These are phyloP conservation scores for Bos javanicus DNA, from an alignment of 2,113 vertebrate species.

Conservation along the genomic window DNA sequence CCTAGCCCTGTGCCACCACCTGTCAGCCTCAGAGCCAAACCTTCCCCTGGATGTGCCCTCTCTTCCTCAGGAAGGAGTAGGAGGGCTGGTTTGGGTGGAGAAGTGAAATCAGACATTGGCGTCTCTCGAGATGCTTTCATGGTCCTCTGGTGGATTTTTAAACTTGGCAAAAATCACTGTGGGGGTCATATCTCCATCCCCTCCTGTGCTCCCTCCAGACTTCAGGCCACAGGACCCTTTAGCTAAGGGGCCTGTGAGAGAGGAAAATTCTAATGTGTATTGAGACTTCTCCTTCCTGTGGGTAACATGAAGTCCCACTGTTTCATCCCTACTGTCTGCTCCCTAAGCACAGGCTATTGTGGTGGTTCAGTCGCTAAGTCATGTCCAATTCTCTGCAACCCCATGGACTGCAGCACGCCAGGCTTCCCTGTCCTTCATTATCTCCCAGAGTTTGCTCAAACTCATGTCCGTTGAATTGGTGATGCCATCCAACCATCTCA, in stretches of 20 bases:
- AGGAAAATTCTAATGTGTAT: background rate
- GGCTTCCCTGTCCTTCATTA: background rate
- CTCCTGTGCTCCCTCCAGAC: background rate
- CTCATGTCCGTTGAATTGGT: background rate
- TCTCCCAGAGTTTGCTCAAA: background rate
- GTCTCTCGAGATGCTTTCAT: background rate
- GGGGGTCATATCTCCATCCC: background rate
- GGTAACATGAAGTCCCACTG: background rate
- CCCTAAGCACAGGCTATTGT: background rate
- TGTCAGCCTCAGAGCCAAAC: constrained; percentile 46
- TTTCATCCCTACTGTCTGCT: background rate
- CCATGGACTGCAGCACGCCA: background rate
- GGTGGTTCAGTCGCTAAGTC: background rate
- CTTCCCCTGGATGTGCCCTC: background rate
- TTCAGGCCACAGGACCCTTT: background rate
- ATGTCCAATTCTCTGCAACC: background rate
- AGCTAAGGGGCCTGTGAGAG: background rate
- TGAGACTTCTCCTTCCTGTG: background rate
- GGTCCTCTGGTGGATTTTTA: background rate
- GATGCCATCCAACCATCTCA: background rate
- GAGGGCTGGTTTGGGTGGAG: background rate
- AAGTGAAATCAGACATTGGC: background rate
- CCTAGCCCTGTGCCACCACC: constrained; percentile 12
- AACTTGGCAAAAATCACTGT: background rate
- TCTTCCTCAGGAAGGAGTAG: background rate